These are phyloP conservation scores for Zoanthus sociatus DNA, from an alignment of 92 coral and sea anemone species.

Conservation along the genomic window DNA sequence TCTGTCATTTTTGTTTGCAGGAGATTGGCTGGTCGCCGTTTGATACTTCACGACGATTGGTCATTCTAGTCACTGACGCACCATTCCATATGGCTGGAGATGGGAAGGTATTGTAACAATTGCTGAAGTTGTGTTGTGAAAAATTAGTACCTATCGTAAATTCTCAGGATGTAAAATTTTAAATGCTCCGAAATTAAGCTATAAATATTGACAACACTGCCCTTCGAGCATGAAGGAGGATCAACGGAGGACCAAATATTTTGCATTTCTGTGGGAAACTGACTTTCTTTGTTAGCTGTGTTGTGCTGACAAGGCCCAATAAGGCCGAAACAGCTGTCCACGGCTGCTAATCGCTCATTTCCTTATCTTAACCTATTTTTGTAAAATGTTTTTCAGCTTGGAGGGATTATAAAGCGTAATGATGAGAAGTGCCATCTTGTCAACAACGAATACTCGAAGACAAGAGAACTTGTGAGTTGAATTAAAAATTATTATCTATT, in stretches of 20 bases:
- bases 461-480: conserved; percentile 70
- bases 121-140: not conserved
- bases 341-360: no score
- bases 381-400: conserved; percentile 64
- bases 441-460: conserved; percentile 60
- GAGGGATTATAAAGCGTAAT: conserved; percentile 90
- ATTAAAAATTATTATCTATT: not conserved
- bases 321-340: no score
- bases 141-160: no score
- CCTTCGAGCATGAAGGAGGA: no score
- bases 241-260: no score
- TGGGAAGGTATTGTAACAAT: conserved; percentile 68
- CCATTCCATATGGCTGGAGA: conserved; percentile 93
- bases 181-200: no score
- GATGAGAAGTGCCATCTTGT: conserved; percentile 86
- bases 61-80: conserved; percentile 90
- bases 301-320: no score
- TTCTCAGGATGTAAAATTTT: no score
- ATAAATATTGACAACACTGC: no score
- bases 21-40: conserved; percentile 78
- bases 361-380: not conserved
- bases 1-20: conserved; percentile 47
- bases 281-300: no score
- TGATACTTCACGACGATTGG: conserved; percentile 79
- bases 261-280: no score